Percentiles rank a stretch among this genome's conserved stretches.
Evolutionary conservation across 2,113 vertebrate species (phyloP).

Genomic region (Atherinomorus stipes): DNA sequence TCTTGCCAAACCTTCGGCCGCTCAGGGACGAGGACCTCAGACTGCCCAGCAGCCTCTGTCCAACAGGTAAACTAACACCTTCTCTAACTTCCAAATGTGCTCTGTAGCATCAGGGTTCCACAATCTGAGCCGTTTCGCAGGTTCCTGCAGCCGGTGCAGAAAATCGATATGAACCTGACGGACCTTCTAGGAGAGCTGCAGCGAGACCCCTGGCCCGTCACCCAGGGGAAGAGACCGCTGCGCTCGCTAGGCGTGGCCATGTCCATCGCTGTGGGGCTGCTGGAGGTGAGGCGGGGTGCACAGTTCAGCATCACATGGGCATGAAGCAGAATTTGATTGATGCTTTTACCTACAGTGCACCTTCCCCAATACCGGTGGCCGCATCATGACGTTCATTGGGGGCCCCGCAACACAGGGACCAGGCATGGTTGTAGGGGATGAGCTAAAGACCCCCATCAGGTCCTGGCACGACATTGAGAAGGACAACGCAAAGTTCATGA

Average conservation of each 20-base stretch:
- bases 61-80: conserved; percentile 87
- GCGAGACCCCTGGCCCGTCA: conserved; percentile 96
- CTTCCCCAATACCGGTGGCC: conserved; percentile 95
- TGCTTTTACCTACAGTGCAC: conserved; percentile 85
- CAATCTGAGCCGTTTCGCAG: conserved; percentile 67
- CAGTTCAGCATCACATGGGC: neutral
- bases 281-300: conserved; percentile 85
- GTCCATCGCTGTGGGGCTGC: conserved; percentile 95
- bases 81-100: rapidly evolving
- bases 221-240: conserved; percentile 93
- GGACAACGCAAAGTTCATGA: conserved; percentile 98
- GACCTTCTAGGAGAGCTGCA: conserved; percentile 97
- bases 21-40: conserved; percentile 89
- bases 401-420: conserved; percentile 96
- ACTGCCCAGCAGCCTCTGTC: conserved; percentile 89
- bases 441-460: conserved; percentile 94
- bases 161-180: conserved; percentile 98
- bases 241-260: conserved; percentile 95
- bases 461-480: conserved; percentile 99
- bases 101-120: neutral
- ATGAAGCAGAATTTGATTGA: neutral
- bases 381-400: conserved; percentile 97
- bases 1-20: conserved; percentile 89
- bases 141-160: conserved; percentile 96
- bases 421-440: conserved; percentile 98